These are phyloP conservation scores for Ochotona curzoniae DNA, from an alignment of 2,113 vertebrate species.

Conservation along the genomic window DNA sequence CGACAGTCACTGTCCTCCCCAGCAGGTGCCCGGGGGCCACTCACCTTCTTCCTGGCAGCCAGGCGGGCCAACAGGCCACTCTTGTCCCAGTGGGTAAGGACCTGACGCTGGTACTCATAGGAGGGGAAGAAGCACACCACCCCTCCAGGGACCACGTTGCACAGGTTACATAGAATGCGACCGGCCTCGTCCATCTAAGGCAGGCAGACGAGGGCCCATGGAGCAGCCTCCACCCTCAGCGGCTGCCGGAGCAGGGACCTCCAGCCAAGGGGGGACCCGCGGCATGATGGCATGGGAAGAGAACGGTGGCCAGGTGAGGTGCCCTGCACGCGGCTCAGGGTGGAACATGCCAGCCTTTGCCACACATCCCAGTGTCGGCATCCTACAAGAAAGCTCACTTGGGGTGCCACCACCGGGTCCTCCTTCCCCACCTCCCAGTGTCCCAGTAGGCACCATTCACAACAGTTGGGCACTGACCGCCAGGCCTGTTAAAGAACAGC, in stretches of 20 bases:
- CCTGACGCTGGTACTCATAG: constrained; percentile 92
- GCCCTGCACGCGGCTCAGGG: background rate
- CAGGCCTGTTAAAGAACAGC: background rate
- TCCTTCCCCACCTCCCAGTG: background rate
- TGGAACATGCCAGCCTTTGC: rapidly evolving
- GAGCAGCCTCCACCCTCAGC: background rate
- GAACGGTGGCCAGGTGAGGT: rapidly evolving
- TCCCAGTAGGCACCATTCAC: background rate
- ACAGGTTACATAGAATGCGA: constrained; percentile 93
- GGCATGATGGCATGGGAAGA: rapidly evolving
- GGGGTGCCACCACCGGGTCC: rapidly evolving
- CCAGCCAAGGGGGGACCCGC: background rate
- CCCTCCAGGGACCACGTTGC: constrained; percentile 93
- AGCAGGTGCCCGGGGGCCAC: background rate
- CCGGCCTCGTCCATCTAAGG: constrained; percentile 94
- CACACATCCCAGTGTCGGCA: background rate
- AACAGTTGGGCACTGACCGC: background rate
- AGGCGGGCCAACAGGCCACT: constrained; percentile 89
- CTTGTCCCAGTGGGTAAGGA: constrained; percentile 92
- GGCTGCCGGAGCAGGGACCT: background rate
- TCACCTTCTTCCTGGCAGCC: constrained; percentile 92
- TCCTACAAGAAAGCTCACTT: background rate
- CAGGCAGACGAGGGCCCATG: background rate
- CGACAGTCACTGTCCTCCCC: background rate
- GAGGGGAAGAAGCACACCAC: constrained; percentile 98